Conservation (phyloP, 2,113 vertebrate species). For the Galbula dea region DNA sequence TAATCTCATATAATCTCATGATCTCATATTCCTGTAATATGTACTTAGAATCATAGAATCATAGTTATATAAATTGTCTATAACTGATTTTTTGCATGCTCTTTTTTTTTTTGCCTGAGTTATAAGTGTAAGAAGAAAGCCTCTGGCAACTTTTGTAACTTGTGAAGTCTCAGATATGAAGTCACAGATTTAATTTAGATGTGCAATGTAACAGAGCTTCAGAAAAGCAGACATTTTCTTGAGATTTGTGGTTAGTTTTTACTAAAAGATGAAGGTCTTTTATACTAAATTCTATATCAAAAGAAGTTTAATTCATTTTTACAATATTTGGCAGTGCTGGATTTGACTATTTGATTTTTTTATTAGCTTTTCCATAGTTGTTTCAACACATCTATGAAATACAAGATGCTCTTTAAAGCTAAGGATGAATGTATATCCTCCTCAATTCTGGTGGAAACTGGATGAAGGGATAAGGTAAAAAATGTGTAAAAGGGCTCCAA, state of each 20-base stretch:
- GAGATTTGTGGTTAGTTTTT: not conserved
- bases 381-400: not conserved
- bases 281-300: not conserved
- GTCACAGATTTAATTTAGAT: not conserved
- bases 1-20: no score
- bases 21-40: not conserved
- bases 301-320: not conserved
- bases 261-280: not conserved
- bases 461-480: not conserved
- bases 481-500: not conserved
- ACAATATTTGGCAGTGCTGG: not conserved
- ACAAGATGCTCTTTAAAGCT: not conserved
- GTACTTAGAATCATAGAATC: not conserved
- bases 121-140: not conserved
- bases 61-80: not conserved
- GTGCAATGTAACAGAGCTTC: not conserved
- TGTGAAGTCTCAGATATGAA: not conserved
- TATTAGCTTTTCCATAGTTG: not conserved
- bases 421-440: not conserved
- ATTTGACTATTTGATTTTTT: not conserved
- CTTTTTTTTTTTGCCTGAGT: not conserved
- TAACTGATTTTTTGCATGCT: not conserved
- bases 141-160: not conserved
- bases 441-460: not conserved
- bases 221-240: not conserved